Evolutionary conservation across 2,797 vertebrate genomes (phyloP).

Genomic region (Hemitrygon akajei): DNA sequence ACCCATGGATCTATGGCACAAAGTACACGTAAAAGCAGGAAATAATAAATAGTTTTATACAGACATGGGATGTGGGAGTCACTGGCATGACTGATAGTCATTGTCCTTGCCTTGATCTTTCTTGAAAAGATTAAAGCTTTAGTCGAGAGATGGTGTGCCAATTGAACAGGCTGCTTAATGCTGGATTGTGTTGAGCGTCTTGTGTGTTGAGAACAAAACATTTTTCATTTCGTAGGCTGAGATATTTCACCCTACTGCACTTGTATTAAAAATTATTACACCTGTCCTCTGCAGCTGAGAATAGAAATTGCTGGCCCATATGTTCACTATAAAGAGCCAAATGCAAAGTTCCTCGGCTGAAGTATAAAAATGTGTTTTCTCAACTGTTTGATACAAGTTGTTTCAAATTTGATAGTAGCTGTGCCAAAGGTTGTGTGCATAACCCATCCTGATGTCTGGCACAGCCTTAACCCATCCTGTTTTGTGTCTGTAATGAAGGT

Average conservation of each 20-base stretch:
- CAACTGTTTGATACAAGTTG: background rate
- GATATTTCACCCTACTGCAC: background rate
- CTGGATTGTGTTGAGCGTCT: no score
- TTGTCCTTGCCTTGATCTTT: no score
- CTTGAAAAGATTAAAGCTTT: no score
- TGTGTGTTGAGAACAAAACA: background rate
- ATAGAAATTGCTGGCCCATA: background rate
- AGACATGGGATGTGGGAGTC: no score
- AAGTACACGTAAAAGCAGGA: background rate
- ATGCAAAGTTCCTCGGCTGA: background rate
- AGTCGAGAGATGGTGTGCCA: no score
- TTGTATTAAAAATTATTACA: background rate
- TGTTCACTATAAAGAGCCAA: background rate
- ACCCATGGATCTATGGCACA: background rate
- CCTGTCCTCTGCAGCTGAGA: background rate
- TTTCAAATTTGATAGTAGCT: background rate
- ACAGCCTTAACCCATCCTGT: background rate
- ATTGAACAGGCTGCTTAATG: no score
- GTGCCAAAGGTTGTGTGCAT: background rate
- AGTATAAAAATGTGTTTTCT: background rate
- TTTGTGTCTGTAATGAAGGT: slow-evolving; percentile 1
- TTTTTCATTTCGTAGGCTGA: background rate
- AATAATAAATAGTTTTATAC: background rate
- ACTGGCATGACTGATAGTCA: no score
- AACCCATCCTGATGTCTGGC: background rate